A percentile compares a stretch with the other conserved stretches of the same genome.
Evolutionary conservation across 2,797 vertebrate species (phyloP).

Genomic region (Tapera naevia): DNA sequence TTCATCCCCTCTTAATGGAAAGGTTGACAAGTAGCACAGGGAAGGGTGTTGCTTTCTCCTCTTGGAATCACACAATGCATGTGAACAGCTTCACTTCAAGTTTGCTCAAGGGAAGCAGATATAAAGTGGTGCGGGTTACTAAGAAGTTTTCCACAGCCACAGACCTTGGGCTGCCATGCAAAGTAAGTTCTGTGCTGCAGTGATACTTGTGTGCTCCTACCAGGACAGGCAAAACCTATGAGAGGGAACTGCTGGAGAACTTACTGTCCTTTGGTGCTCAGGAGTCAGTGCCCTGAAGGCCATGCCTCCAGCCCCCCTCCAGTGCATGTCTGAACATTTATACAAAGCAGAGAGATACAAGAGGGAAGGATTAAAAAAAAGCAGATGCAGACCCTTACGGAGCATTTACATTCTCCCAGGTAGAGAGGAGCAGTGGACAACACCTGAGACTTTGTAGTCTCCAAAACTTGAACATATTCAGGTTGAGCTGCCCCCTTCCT

Average conservation of each 20-base stretch:
- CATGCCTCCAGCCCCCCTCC: neutral
- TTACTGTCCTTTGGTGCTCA: neutral
- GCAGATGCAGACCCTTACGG: neutral
- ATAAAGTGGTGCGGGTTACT: neutral
- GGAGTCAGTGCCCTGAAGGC: neutral
- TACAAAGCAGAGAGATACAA: neutral
- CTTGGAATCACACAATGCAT: neutral
- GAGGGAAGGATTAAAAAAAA: neutral
- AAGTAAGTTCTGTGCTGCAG: neutral
- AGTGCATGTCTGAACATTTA: neutral
- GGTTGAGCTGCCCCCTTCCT: neutral
- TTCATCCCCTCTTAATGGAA: neutral
- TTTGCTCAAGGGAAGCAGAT: neutral
- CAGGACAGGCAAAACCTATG: neutral
- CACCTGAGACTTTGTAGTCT: neutral
- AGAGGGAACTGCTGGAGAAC: neutral
- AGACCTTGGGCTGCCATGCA: neutral
- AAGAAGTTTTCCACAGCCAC: neutral
- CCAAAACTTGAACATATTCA: neutral
- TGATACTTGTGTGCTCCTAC: neutral
- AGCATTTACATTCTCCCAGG: neutral
- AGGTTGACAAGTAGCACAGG: neutral
- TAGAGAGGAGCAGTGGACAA: neutral
- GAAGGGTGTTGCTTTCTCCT: neutral
- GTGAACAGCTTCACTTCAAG: neutral